Evolutionary conservation across 2,797 vertebrate species (phyloP).

Genomic region (Gastrophryne carolinensis): DNA sequence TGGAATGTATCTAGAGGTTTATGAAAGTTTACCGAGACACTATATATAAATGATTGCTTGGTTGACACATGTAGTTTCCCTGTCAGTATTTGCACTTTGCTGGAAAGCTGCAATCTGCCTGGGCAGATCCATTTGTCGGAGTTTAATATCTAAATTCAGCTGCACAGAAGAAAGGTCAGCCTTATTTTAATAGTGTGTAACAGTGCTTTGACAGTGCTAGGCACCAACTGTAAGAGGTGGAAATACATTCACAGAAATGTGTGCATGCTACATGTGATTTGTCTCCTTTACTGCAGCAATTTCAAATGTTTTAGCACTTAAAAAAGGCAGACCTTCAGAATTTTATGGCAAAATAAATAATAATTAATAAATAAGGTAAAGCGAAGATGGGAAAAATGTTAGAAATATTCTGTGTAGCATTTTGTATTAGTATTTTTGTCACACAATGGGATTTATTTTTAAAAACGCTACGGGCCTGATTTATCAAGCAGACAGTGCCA

Average conservation of each 20-base stretch:
- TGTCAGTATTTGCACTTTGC: conserved; percentile 18
- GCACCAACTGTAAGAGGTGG: neutral
- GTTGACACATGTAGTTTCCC: neutral
- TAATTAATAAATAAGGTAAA: too few relatives aligned
- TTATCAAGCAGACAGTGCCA: too few relatives aligned
- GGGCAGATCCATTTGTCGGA: neutral
- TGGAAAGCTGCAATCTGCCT: conserved; percentile 30
- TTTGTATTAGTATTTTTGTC: too few relatives aligned
- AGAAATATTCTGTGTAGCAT: too few relatives aligned
- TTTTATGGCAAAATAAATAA: too few relatives aligned
- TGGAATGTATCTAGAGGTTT: neutral
- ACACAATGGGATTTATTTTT: too few relatives aligned
- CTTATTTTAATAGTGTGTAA: neutral
- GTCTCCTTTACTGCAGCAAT: neutral
- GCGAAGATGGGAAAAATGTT: too few relatives aligned
- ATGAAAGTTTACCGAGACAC: conserved; percentile 2
- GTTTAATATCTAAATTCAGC: neutral
- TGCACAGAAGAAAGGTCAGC: neutral
- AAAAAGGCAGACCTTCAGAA: too few relatives aligned
- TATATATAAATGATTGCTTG: conserved; percentile 24
- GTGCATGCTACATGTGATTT: neutral
- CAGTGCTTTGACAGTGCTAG: neutral
- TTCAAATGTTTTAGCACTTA: neutral
- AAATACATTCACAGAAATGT: neutral
- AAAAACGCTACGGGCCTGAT: too few relatives aligned